phyloP scores from a whole-genome alignment of 1,140 invertebrate species.

The Camponotus vicinus region DNA sequence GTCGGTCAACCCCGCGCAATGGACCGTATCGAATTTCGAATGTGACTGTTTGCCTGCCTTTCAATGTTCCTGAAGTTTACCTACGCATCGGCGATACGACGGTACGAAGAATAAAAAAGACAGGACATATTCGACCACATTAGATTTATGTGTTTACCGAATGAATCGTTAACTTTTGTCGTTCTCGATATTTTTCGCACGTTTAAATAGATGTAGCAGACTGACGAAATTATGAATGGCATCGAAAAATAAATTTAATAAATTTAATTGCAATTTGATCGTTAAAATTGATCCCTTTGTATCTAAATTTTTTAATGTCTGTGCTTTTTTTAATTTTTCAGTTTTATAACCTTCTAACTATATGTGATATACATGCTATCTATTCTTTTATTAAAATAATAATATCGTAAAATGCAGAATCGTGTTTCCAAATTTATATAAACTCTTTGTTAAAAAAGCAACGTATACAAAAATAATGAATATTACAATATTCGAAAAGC shows the following conservation, averaged over 20 bases:
- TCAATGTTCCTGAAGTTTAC: conserved; percentile 60
- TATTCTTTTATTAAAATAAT: conserved; percentile 39
- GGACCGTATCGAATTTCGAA: conserved; percentile 75
- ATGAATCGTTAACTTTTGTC: conserved; percentile 35
- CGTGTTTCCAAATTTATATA: conserved; percentile 23
- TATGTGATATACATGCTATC: neutral
- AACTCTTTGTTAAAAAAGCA: conserved; percentile 26
- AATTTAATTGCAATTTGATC: neutral
- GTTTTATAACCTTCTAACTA: neutral
- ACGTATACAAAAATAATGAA: conserved; percentile 18
- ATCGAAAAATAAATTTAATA: neutral
- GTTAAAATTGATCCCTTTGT: neutral
- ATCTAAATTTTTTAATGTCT: conserved; percentile 26
- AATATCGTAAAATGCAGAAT: neutral
- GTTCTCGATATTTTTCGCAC: conserved; percentile 13
- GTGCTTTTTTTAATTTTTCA: neutral
- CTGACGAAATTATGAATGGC: neutral
- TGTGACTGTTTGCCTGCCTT: conserved; percentile 70
- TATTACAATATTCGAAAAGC: conserved; percentile 29
- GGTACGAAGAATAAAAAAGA: conserved; percentile 40
- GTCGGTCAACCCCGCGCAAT: conserved; percentile 75
- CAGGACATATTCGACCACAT: conserved; percentile 18
- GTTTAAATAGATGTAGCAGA: neutral
- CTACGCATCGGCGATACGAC: conserved; percentile 48
- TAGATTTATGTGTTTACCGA: conserved; percentile 59